Evolutionary conservation across 2,797 vertebrate genomes (phyloP).

Genomic region (Huso huso): DNA sequence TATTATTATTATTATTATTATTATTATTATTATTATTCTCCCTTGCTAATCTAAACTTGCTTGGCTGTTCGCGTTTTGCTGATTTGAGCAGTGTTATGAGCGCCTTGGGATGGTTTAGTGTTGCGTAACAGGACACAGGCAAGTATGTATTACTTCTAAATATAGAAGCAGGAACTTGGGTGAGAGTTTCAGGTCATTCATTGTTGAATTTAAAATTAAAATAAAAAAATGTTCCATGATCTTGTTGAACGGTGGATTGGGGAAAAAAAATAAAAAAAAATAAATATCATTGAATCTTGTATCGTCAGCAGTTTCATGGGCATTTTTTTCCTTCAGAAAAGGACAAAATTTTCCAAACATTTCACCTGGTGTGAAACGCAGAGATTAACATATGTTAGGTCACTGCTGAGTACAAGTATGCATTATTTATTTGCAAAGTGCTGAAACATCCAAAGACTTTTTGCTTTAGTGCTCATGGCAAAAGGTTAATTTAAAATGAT

Average conservation of each 20-base stretch:
- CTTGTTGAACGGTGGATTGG: not conserved
- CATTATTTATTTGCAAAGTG: no score
- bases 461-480: no score
- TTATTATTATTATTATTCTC: slow-evolving; percentile 21
- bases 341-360: no score
- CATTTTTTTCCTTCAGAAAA: no score
- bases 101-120: not conserved
- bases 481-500: no score
- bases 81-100: slow-evolving; percentile 1
- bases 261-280: no score
- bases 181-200: not conserved
- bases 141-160: slow-evolving; percentile 25
- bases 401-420: no score
- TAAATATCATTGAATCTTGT: no score
- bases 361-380: no score
- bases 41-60: slow-evolving; percentile 26
- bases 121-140: slow-evolving; percentile 20
- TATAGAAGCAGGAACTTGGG: not conserved
- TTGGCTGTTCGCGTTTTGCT: slow-evolving; percentile 18
- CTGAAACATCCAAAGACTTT: no score
- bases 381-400: no score
- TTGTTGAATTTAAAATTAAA: not conserved
- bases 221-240: not conserved
- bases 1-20: slow-evolving; percentile 13
- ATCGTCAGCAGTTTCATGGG: no score